Base-by-base conservation (phyloP, 2,888 invertebrate species). In the Cerastis rubricosa region DNA sequence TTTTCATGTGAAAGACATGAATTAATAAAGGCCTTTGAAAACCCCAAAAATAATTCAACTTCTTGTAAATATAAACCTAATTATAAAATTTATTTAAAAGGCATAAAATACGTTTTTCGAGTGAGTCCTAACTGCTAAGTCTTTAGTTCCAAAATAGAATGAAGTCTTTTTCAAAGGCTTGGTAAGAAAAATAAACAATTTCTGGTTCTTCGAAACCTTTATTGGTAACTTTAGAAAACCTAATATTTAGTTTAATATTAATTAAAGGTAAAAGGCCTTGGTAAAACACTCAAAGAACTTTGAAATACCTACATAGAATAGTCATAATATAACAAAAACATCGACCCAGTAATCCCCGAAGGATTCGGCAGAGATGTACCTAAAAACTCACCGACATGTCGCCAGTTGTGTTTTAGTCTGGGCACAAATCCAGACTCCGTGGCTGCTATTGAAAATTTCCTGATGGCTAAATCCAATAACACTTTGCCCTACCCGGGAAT, bases 1-100 rank as follows among this genome's bases (percentile, higher is more conserved):
- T 35, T 45, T 78, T 6, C 65, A 22, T 5, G 49, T n/a, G 8
- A 47, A 76, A 77, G 45, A 29, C 6, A 12, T 35, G 5, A 57
- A 51, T 80, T 45, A 35, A 29, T 47, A 78, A 47, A n/a, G 7
- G 11, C 49, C 19, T 59, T 68, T 54, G 14, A 35, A 63, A 57
- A 51, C 43, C 19, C 14, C 19, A 64, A 72, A 77, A n/a, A 25
- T 4, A 29, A 2, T 14, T 19, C 12, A 17, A 43, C 40, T 64
- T 78, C 57, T 51, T 47, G 14, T 17, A 66, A 61, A 66, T 17
- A 43, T n/a, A 11, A 11, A 54, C 7, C 11, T 43, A 40, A 61
- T 59, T 66, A 77, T 1, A 12, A 25, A 9, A 17, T 61, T 12
- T 17, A 63, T 54, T 22, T 22, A 59, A 25, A 51, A 54, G 35